Conservation (phyloP, 2,797 vertebrate genomes). For the Syncerus caffer region DNA sequence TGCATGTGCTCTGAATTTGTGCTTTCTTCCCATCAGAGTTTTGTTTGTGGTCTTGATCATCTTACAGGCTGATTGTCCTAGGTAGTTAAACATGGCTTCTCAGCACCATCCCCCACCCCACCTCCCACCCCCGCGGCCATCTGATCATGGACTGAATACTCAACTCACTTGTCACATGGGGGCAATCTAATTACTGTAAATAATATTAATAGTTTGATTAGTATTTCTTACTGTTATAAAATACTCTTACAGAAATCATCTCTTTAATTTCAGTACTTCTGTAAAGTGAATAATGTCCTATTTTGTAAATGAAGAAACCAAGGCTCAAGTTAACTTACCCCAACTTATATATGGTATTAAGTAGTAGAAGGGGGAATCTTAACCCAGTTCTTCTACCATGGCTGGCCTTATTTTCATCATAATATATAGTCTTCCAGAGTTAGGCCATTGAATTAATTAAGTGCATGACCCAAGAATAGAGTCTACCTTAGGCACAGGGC, state of each 20-base stretch:
- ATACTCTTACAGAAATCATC: background rate
- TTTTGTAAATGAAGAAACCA: slow-evolving; percentile 37
- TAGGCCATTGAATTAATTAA: background rate
- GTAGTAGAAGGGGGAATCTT: background rate
- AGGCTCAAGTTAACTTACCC: background rate
- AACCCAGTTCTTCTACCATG: background rate
- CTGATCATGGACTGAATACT: background rate
- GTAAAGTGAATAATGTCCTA: background rate
- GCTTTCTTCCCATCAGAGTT: background rate
- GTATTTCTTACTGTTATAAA: slow-evolving; percentile 2
- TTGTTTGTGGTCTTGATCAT: background rate
- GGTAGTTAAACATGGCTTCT: background rate
- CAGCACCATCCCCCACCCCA: background rate
- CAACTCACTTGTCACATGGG: background rate
- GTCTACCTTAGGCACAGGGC: background rate
- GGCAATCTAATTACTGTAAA: background rate
- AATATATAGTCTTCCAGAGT: background rate
- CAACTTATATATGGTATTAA: background rate
- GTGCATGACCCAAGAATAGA: background rate
- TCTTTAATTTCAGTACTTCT: background rate
- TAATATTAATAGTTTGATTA: slow-evolving; percentile 20
- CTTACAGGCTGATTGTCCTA: background rate
- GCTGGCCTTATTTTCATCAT: background rate
- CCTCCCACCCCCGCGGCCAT: background rate
- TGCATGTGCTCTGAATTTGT: background rate